phyloP scores from a whole-genome alignment of 92 coral and sea anemone species.

The Epizoanthus illoricatus region DNA sequence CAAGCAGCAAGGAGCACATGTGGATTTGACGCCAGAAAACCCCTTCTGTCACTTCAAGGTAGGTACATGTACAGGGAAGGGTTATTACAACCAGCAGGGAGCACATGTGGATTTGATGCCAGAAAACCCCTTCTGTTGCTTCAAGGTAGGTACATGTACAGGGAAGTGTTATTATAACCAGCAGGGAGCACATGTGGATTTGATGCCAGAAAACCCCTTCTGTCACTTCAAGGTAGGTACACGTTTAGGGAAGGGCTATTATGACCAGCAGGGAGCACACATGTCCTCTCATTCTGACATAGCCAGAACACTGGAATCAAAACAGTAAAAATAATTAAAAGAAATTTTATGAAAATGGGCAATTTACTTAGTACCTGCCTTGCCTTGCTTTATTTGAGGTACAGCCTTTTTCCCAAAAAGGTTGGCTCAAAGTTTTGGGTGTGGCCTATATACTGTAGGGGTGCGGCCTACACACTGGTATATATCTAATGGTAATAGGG shows the following conservation, averaged over 20 bases:
- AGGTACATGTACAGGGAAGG: slow-evolving; percentile 51
- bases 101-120: slow-evolving; percentile 75
- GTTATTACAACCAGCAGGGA: slow-evolving; percentile 81
- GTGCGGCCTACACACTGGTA: too few relatives aligned
- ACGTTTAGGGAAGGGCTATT: slow-evolving; percentile 65
- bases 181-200: slow-evolving; percentile 71
- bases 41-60: slow-evolving; percentile 97
- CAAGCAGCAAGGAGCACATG: slow-evolving; percentile 74
- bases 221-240: slow-evolving; percentile 92
- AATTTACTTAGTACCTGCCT: too few relatives aligned
- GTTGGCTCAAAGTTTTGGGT: too few relatives aligned
- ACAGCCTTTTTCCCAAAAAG: too few relatives aligned
- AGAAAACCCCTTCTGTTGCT: slow-evolving; percentile 93
- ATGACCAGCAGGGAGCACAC: slow-evolving; percentile 74
- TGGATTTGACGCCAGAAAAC: slow-evolving; percentile 84
- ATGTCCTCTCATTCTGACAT: too few relatives aligned
- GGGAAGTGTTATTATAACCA: slow-evolving; percentile 82
- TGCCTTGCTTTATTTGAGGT: too few relatives aligned
- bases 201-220: slow-evolving; percentile 88
- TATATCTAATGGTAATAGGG: too few relatives aligned
- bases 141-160: slow-evolving; percentile 67
- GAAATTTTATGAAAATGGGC: too few relatives aligned
- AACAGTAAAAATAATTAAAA: too few relatives aligned
- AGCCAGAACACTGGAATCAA: slow-evolving; percentile 88
- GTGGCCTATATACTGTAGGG: too few relatives aligned